phyloP scores from a whole-genome alignment of 2,113 vertebrate genomes.

The Stigmatopora nigra region DNA sequence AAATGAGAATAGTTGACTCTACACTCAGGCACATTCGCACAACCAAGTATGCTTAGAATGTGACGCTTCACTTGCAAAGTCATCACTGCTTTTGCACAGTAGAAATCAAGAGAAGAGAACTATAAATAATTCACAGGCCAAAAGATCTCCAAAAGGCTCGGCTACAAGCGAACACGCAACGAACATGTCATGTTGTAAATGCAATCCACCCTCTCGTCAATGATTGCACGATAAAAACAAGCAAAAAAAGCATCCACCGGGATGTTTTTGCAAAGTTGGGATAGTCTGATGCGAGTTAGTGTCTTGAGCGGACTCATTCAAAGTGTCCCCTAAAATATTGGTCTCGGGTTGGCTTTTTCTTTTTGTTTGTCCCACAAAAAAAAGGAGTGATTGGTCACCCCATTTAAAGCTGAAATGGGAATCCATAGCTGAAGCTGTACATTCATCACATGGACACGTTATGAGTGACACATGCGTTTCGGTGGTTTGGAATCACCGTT shows the following conservation, averaged over 20 bases:
- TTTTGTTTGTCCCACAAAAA: not conserved
- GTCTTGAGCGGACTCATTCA: not conserved
- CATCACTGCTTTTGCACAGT: not conserved
- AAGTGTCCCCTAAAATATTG: not conserved
- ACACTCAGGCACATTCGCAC: not conserved
- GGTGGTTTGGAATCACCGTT: not conserved
- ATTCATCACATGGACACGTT: conserved; percentile 1
- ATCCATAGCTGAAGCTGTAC: not conserved
- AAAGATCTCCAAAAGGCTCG: not conserved
- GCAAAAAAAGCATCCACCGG: not conserved
- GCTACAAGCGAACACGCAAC: not conserved
- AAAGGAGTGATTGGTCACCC: not conserved
- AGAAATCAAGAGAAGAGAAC: not conserved
- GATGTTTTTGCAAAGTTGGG: not conserved
- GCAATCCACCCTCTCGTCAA: not conserved
- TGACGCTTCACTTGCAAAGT: not conserved
- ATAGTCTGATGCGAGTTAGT: not conserved
- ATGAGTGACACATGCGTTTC: not conserved
- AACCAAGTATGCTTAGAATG: not conserved
- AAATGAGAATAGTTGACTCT: not conserved
- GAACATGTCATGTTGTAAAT: not conserved
- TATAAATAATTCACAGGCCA: not conserved
- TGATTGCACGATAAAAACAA: not conserved
- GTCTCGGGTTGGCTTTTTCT: not conserved
- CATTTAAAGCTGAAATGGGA: conserved; percentile 1